phyloP scores from a whole-genome alignment of 2,797 vertebrate species.

The Gymnoscopelus braueri region DNA sequence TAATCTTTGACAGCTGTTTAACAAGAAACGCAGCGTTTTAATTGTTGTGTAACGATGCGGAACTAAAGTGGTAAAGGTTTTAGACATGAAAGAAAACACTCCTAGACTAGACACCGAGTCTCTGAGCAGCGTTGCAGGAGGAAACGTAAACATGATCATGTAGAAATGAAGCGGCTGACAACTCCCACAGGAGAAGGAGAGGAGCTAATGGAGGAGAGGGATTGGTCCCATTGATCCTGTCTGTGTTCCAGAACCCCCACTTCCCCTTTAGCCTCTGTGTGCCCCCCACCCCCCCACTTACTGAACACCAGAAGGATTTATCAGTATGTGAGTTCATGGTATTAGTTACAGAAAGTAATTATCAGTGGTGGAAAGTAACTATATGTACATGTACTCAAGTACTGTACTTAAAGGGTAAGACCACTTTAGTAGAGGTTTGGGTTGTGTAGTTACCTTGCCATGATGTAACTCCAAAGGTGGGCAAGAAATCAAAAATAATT shows the following conservation, averaged over 20 bases:
- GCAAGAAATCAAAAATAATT: too few relatives aligned
- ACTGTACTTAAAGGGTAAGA: too few relatives aligned
- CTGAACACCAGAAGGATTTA: slow-evolving; percentile 56
- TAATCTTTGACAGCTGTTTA: slow-evolving; percentile 64
- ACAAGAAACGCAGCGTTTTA: slow-evolving; percentile 50
- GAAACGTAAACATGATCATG: background rate
- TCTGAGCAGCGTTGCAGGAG: background rate
- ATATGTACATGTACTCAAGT: too few relatives aligned
- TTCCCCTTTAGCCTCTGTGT: slow-evolving; percentile 66
- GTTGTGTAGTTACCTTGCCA: too few relatives aligned
- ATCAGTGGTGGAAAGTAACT: too few relatives aligned
- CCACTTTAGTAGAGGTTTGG: too few relatives aligned
- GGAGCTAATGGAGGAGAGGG: too few relatives aligned
- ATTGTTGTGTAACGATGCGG: slow-evolving; percentile 61
- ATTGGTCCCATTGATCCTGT: slow-evolving; percentile 19
- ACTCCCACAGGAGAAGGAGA: slow-evolving; percentile 32
- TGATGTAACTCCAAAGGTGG: too few relatives aligned
- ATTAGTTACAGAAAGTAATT: too few relatives aligned
- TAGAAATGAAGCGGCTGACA: slow-evolving; percentile 11
- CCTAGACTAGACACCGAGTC: background rate
- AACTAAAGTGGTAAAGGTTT: slow-evolving; percentile 39
- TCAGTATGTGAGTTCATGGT: background rate
- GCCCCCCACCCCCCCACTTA: slow-evolving; percentile 55
- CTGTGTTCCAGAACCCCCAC: slow-evolving; percentile 46
- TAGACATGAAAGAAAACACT: background rate